Base-by-base conservation (phyloP, 1,140 invertebrate genomes). In the Zaprionus ghesquierei region DNA sequence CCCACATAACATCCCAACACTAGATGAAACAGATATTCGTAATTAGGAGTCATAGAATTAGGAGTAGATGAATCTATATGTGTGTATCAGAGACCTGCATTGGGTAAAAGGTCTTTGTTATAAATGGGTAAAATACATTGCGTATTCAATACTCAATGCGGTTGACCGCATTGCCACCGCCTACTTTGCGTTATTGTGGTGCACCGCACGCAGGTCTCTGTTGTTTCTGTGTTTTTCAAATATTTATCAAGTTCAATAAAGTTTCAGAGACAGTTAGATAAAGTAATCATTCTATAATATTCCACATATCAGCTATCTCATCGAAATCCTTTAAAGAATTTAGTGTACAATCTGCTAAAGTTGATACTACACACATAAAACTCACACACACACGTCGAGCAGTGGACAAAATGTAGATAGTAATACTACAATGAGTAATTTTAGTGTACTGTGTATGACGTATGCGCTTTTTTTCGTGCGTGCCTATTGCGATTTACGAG, bases 351-450 rank as follows among this genome's bases (percentile, higher is more conserved):
- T 12, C 44, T 13, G 4, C 13, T 27, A n/a, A 22, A 13, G 22
- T 9, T 51, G 49, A 20, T 27, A 23, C 49, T 10, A 23, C 0
- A 13, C 13, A 55, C 23, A 35, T 55, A 35, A 9, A 15, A 15
- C 35, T 41, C 35, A 58, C 33, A n/a, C n/a, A 38, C n/a, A 41
- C 35, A 54, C 35, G 33, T n/a, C 33, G 70, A 71, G 59, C 55
- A 76, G 80, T 69, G 68, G 80, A 82, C 74, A 77, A 79, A 76
- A 71, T 49, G 70, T 87, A 85, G 81, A 60, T 85, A 87, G 81
- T 81, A 81, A 78, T 71, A 78, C 75, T 44, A 71, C 20, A 55
- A 27, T 41, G 29, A 25, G 33, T 38, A 35, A 44, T 59, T 15
- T 27, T 70, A 69, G 71, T 75, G 71, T 66, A 71, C 41, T 22